Percentiles rank a stretch among this genome's conserved stretches.
phyloP scores from a whole-genome alignment of 30 jellyfish, hydroid and myxozoan species.

The Cassiopea andromeda region DNA sequence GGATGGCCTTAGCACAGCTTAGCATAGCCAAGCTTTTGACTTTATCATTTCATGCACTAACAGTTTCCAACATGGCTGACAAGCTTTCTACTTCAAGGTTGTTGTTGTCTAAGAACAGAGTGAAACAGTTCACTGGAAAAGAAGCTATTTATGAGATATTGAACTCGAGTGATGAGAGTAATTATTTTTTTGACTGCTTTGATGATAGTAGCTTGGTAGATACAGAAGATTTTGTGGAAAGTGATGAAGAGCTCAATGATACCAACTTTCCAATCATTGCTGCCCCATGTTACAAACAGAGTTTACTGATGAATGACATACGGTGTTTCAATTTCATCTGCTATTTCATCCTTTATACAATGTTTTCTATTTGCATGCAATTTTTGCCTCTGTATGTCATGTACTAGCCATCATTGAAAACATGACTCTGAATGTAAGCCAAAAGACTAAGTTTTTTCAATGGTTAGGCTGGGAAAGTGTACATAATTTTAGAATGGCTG shows the following conservation, averaged over 20 bases:
- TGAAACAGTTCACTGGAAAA: neutral
- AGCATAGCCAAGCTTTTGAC: neutral
- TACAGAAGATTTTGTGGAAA: neutral
- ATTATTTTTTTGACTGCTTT: neutral
- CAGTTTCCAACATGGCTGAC: neutral
- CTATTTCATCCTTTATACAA: neutral
- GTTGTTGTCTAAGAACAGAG: neutral
- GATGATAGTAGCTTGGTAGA: neutral
- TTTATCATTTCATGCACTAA: neutral
- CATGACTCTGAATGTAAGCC: neutral
- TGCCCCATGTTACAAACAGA: neutral
- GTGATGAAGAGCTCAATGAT: neutral
- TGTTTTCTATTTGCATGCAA: neutral
- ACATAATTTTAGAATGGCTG: neutral
- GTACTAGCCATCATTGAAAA: neutral
- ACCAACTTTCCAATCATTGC: neutral
- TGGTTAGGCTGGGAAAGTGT: neutral
- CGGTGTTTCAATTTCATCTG: neutral
- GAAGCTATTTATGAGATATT: neutral
- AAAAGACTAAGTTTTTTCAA: too few species aligned
- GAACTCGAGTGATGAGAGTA: neutral
- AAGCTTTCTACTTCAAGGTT: neutral
- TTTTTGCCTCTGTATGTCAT: neutral
- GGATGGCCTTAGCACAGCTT: neutral
- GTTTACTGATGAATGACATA: neutral